Percentiles rank a stretch among this genome's conserved stretches.
These are phyloP conservation scores for Rhagologus leucostigma DNA, from an alignment of 2,113 vertebrate genomes.

Conservation along the genomic window DNA sequence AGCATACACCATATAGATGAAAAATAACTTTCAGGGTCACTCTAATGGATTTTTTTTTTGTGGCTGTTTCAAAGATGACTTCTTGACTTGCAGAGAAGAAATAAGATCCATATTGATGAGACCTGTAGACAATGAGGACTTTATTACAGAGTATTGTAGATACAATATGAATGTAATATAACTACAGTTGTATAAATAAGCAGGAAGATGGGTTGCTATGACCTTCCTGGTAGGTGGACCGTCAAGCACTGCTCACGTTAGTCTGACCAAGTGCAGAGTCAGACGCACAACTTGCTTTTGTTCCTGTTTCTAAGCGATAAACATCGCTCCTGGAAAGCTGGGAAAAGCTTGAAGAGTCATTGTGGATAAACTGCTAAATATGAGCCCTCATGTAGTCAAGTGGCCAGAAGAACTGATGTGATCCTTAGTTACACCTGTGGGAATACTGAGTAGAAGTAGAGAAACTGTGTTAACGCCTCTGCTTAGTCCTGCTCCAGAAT, in stretches of 20 bases:
- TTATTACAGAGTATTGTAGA: neutral
- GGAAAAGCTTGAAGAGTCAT: neutral
- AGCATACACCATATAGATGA: neutral
- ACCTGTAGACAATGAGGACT: neutral
- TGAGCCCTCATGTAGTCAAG: accelerated
- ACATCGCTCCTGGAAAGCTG: neutral
- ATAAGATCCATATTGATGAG: neutral
- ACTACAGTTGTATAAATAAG: neutral
- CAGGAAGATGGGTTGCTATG: neutral
- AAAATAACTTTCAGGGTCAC: neutral
- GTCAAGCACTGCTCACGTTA: neutral
- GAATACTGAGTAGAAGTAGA: neutral
- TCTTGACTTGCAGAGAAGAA: neutral
- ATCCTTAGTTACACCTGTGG: neutral
- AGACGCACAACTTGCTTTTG: accelerated
- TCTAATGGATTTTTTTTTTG: neutral
- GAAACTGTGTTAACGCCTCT: neutral
- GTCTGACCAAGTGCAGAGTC: neutral
- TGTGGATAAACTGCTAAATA: neutral
- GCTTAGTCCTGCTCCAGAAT: neutral
- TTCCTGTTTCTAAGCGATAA: neutral
- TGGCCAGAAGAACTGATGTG: neutral
- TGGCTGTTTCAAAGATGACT: neutral
- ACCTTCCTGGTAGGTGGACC: neutral
- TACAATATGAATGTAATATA: neutral